Evolutionary conservation across 1,140 invertebrate species (phyloP), one percentile per base, ranked within the genome.

Genomic region (Orius insidiosus): DNA sequence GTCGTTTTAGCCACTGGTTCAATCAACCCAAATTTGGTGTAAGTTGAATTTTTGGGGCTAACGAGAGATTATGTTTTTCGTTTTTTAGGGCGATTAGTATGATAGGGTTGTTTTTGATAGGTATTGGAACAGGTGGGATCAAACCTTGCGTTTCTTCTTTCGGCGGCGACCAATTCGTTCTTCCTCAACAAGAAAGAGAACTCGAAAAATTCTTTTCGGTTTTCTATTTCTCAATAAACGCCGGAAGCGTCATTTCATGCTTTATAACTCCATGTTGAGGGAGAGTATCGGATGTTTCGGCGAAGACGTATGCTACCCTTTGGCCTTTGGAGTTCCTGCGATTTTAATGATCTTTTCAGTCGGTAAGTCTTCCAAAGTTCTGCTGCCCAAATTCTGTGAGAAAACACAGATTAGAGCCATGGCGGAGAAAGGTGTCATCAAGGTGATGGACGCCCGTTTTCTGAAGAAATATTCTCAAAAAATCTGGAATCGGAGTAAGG

Each of bases 121-220:
- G 87, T 2, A 46, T 92, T 9, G 89, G 90, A 1, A 90, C 88
- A 0, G 95, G 92, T 6, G 89, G 94, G 2, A 98, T 99, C 56
- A 98, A 98, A 60, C 92, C 95, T 1, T 97, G 92, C 60, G 93
- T 98, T 0, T 76, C 87, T 0, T 85, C 94, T 0, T 98, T 98
- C 62, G 95, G 95, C 13, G 95, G 89, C 0, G 94, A 98, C 64
- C 95, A 98, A 66, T 94, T 93, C 60, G 66, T 72, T 49, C 52
- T 86, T 32, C 85, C 85, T 0, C 73, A 79, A 56, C 85, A 83
- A 63, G 76, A 74, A 55, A 63, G 63, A 49, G 75, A 89, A 57
- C 62, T 93, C 34, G 71, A 74, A 1, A 75, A 75, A 46, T 96
- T 89, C 65, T 96, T 96, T 63, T 93, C 88, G 0, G 63, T 93